Evolutionary conservation across 2,888 invertebrate genomes (phyloP).

Genomic region (Elegia similella): DNA sequence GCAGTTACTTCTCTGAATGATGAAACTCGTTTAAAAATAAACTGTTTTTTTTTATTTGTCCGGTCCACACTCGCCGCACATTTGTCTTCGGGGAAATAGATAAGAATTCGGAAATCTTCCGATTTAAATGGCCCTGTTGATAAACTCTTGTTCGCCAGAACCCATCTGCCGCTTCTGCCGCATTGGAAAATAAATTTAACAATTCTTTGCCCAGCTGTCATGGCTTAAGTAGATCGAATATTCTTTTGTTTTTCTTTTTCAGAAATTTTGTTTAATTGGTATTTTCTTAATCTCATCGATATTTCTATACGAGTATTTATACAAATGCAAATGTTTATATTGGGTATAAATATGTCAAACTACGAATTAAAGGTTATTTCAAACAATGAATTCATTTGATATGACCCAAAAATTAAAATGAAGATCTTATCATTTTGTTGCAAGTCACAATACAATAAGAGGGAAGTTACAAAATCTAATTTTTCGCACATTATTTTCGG

Average conservation of each 20-base stretch:
- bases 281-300: too few relatives aligned
- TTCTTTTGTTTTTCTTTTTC: too few relatives aligned
- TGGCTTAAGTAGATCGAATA: too few relatives aligned
- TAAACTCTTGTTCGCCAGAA: neutral
- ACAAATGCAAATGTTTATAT: too few relatives aligned
- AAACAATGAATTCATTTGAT: neutral
- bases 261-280: too few relatives aligned
- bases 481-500: constrained; percentile 40
- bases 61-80: constrained; percentile 34
- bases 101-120: constrained; percentile 3
- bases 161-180: neutral
- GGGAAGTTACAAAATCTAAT: constrained; percentile 2
- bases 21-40: constrained; percentile 53
- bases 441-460: neutral
- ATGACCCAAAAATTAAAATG: neutral
- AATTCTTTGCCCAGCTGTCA: neutral
- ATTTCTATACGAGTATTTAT: too few relatives aligned
- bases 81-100: constrained; percentile 28
- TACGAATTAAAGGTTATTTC: neutral
- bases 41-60: constrained; percentile 35
- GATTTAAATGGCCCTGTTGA: constrained; percentile 9
- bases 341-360: too few relatives aligned
- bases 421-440: neutral
- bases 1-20: constrained; percentile 41
- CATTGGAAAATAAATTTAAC: neutral